Base-by-base conservation (phyloP, 1,140 invertebrate species). In the Drosophila elegans region DNA sequence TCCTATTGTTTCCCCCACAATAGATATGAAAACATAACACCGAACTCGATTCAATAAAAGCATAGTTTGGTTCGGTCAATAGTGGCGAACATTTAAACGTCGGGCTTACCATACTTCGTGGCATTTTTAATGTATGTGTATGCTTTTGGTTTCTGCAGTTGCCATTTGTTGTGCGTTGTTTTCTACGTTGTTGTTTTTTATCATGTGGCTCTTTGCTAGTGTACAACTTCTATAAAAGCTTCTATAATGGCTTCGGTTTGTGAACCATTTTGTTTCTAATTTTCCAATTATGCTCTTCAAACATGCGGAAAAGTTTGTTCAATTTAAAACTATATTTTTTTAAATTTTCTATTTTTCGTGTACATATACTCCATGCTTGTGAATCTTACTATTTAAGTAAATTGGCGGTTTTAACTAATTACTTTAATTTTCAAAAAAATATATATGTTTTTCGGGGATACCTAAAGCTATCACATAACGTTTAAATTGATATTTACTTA, bases 41-140 rank as follows among this genome's bases (percentile, higher is more conserved):
- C 21, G 36, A 63, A 32, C 29, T 32, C 7, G 6, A 32, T 32
- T 32, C 4, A 32, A 64, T 75, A 80, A 69, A 61, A 38, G 13
- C 29, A 7, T 32, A 32, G 25, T 64, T 57, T 48, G 60, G 59
- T 62, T 44, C 55, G 66, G 55, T 71, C 60, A 48, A 78, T 76
- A 55, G 36, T 66, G 38, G 49, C 34, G 25, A 48, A 72, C 49
- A 83, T 72, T 84, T 84, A 80, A 84, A 76, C 42, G 76, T 51
- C 52, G 60, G 80, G 60, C 63, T 66, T 66, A 62, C 42, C 67
- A 36, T 39, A 45, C 42, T 39, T 53, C 42, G 52, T 32, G 41
- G 55, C 45, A 83, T 85, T 71, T 55, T 52, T 34, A 71, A 75
- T 81, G 67, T 78, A 78, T 78, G 68, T 75, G 74, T 75, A 49